phyloP scores from a whole-genome alignment of 2,888 invertebrate genomes.

The Eupeodes luniger region DNA sequence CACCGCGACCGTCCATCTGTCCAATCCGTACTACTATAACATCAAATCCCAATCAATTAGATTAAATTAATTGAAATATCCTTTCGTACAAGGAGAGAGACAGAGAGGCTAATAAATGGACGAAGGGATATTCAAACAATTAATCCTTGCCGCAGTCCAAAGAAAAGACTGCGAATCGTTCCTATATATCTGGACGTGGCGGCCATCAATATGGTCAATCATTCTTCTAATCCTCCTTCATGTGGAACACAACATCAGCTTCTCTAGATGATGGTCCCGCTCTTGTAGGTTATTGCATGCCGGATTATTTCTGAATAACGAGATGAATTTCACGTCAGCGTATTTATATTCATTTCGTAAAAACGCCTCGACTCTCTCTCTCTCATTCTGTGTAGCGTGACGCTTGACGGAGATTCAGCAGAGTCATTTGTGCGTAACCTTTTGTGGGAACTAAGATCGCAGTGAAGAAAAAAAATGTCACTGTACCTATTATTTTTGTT shows the following conservation, averaged over 20 bases:
- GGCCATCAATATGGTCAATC: conserved; percentile 66
- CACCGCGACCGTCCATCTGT: too few species aligned
- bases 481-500: conserved; percentile 28
- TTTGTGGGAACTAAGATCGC: conserved; percentile 18
- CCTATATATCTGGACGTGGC: conserved; percentile 6
- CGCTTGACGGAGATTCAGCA: background rate
- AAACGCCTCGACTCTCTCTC: background rate
- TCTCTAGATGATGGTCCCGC: background rate
- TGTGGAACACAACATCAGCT: background rate
- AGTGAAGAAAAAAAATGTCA: conserved; percentile 35
- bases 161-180: conserved; percentile 4
- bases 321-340: conserved; percentile 66
- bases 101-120: background rate
- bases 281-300: conserved; percentile 46
- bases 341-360: conserved; percentile 41
- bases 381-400: conserved; percentile 9
- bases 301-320: conserved; percentile 67
- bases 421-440: conserved; percentile 56
- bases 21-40: background rate
- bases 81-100: conserved; percentile 1
- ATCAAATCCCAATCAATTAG: conserved; percentile 73
- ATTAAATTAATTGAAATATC: conserved; percentile 76
- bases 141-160: conserved; percentile 55
- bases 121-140: conserved; percentile 32
- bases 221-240: conserved; percentile 47